A percentile compares a stretch with the other conserved stretches of the same genome.
phyloP scores from a whole-genome alignment of 2,797 vertebrate species.

The Sparus aurata region DNA sequence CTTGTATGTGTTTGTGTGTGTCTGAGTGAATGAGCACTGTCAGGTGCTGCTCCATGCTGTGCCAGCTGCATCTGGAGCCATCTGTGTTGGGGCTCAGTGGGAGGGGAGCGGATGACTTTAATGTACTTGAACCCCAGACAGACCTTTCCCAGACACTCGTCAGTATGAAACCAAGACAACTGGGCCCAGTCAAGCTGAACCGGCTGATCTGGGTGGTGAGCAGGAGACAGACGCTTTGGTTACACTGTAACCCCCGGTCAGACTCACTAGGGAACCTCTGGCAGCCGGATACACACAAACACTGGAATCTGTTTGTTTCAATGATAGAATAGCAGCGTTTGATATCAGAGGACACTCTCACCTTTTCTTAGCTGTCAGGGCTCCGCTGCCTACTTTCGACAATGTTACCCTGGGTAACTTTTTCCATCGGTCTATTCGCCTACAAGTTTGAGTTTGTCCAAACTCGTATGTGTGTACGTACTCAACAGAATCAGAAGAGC shows the following conservation, averaged over 20 bases:
- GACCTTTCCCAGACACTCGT: slow-evolving; percentile 83
- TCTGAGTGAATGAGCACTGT: slow-evolving; percentile 79
- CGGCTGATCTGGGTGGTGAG: slow-evolving; percentile 79
- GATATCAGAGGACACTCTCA: slow-evolving; percentile 45
- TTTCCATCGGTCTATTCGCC: not conserved
- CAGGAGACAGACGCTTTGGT: slow-evolving; percentile 82
- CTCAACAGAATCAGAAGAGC: not conserved
- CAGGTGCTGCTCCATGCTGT: slow-evolving; percentile 84
- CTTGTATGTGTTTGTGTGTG: slow-evolving; percentile 63
- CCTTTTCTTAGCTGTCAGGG: slow-evolving; percentile 40
- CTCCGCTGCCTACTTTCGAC: slow-evolving; percentile 27
- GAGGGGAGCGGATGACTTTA: slow-evolving; percentile 81
- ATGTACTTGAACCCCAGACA: slow-evolving; percentile 84
- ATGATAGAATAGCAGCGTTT: slow-evolving; percentile 56
- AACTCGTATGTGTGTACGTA: not conserved
- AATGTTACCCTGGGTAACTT: slow-evolving; percentile 9
- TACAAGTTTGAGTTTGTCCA: not conserved
- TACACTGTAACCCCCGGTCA: slow-evolving; percentile 81
- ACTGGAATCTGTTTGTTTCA: slow-evolving; percentile 72
- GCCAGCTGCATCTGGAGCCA: slow-evolving; percentile 87
- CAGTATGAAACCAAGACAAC: slow-evolving; percentile 83
- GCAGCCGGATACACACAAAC: slow-evolving; percentile 71
- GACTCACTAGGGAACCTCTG: slow-evolving; percentile 75
- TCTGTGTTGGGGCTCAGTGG: slow-evolving; percentile 83
- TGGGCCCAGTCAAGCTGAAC: slow-evolving; percentile 84